Evolutionary conservation across 2,888 invertebrate species (phyloP).

Genomic region (Drosophila testacea): DNA sequence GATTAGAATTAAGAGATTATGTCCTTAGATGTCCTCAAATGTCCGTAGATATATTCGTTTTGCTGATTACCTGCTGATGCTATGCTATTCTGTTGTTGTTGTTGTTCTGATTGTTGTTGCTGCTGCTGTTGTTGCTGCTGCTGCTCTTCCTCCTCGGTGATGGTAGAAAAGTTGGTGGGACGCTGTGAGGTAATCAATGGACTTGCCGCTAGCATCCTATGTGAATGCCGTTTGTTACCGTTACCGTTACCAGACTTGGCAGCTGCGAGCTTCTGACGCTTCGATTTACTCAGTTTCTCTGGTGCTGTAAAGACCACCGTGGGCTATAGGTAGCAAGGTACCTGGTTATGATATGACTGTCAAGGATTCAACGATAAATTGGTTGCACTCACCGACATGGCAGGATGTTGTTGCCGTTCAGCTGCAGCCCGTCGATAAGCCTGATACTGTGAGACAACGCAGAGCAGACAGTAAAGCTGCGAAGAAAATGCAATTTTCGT

Average conservation of each 20-base stretch:
- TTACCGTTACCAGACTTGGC: constrained; percentile 17
- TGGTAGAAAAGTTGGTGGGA: constrained; percentile 72
- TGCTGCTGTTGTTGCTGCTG: constrained; percentile 59
- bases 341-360: background rate
- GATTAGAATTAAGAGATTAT: background rate
- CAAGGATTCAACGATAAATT: background rate
- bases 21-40: constrained; percentile 1
- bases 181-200: constrained; percentile 73
- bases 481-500: constrained; percentile 39
- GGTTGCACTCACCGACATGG: constrained; percentile 87
- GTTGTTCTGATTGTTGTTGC: constrained; percentile 51
- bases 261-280: constrained; percentile 42
- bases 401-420: constrained; percentile 84
- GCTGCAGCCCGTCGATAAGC: constrained; percentile 87
- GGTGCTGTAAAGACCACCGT: constrained; percentile 61
- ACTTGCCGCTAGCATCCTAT: constrained; percentile 61
- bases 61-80: constrained; percentile 29
- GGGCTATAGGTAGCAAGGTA: constrained; percentile 36
- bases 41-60: background rate
- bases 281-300: constrained; percentile 58
- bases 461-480: constrained; percentile 92
- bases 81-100: constrained; percentile 44
- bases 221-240: constrained; percentile 48
- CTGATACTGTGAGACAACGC: constrained; percentile 95
- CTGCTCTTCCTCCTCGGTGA: constrained; percentile 74